A percentile compares a stretch with the other conserved stretches of the same genome.
These are phyloP conservation scores for Pteropus alecto DNA, from an alignment of 2,113 vertebrate species.

Conservation along the genomic window DNA sequence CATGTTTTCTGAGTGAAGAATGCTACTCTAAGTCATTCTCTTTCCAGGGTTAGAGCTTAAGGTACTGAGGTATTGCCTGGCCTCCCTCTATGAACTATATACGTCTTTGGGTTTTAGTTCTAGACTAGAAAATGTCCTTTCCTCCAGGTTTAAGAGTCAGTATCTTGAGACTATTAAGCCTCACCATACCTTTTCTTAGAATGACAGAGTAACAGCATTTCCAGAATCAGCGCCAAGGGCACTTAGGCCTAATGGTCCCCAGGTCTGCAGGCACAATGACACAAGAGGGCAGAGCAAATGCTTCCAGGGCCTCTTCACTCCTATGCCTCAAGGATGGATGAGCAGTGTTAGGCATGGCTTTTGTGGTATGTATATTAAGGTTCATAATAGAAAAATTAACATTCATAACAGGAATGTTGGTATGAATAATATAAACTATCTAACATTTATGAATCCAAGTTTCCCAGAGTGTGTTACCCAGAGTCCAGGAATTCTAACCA, in stretches of 20 bases:
- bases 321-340: neutral
- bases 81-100: neutral
- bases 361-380: neutral
- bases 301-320: neutral
- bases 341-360: neutral
- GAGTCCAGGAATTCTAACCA: neutral
- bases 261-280: neutral
- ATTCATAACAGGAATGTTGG: neutral
- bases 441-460: neutral
- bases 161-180: neutral
- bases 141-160: neutral
- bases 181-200: neutral
- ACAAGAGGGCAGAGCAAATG: neutral
- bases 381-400: neutral
- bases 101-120: neutral
- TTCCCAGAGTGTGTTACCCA: neutral
- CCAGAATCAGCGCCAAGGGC: neutral
- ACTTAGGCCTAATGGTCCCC: neutral
- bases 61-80: neutral
- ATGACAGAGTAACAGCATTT: neutral
- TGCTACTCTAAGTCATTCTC: neutral
- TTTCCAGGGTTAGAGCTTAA: neutral
- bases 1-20: neutral
- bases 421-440: neutral
- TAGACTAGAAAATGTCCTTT: neutral